These are phyloP conservation scores for Colaptes auratus DNA, from an alignment of 2,113 vertebrate genomes.

Conservation along the genomic window DNA sequence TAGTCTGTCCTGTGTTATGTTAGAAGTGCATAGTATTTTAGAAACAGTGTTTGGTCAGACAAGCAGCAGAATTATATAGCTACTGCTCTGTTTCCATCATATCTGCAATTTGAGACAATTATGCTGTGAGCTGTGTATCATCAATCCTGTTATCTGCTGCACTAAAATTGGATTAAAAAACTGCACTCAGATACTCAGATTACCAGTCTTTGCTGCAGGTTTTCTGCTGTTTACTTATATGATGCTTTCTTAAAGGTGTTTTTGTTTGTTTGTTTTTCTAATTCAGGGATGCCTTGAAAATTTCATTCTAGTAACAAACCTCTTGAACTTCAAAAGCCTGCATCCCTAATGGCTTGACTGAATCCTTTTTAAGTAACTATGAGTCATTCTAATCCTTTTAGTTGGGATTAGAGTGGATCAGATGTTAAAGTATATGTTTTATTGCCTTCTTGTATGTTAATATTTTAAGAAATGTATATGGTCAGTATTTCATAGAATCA, in stretches of 20 bases:
- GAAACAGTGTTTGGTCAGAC: background rate
- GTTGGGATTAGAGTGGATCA: background rate
- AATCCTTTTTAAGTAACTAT: background rate
- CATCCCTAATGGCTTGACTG: background rate
- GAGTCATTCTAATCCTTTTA: background rate
- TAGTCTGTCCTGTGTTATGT: background rate
- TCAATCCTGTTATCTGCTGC: constrained; percentile 44
- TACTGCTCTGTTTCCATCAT: constrained; percentile 52
- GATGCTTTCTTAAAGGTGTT: background rate
- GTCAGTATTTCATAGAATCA: background rate
- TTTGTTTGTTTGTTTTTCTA: background rate
- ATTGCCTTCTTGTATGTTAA: background rate
- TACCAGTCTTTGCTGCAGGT: background rate
- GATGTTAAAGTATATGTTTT: background rate
- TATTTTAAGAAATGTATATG: background rate
- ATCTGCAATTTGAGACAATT: constrained; percentile 68
- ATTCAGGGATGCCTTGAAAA: background rate
- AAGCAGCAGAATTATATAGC: constrained; percentile 37
- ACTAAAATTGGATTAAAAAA: constrained; percentile 64
- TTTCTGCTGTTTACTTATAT: constrained; percentile 32
- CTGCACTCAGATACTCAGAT: constrained; percentile 49
- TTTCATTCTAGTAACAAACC: constrained; percentile 9
- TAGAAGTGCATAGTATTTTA: background rate
- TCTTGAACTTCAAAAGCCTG: background rate
- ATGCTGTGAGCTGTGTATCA: constrained; percentile 15